Evolutionary conservation across 2,113 vertebrate species (phyloP), one percentile per base, ranked within the genome.

Genomic region (Riparia riparia): DNA sequence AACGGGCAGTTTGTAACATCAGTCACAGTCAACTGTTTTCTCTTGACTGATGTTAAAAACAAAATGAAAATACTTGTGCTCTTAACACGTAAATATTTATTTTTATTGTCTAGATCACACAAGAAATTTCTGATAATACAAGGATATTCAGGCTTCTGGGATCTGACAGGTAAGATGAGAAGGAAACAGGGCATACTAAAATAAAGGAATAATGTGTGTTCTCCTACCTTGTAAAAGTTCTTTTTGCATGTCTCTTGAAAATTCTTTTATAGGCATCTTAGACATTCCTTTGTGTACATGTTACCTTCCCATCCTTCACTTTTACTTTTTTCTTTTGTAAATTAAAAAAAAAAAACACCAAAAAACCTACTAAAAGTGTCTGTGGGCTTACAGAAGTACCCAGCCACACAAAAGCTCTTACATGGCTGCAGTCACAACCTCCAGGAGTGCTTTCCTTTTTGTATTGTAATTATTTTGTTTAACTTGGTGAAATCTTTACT

Each of bases 91-190:
- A 81, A 94, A 82, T 32, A 8, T 69, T 58, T 97, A 42, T 96
- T 89, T 95, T 86, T 91, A 56, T 96, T 86, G 37, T 86, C 95
- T 95, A 99, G 99, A 99, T 99, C 98, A 99, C 99, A 34, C 99
- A 99, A 96, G 99, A 99, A 98, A 99, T 99, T 98, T 99, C 99
- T 29, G 99, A 99, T 97, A 99, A 97, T 97, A 99, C 99, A 10
- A 99, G 99, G 93, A 99, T 99, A 98, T 99, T 99, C 98, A 99
- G 99, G 98, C 99, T 99, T 93, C 98, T 99, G 98, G 99, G 99
- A 97, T 99, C 99, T 92, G 99, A 99, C 98, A 99, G 99, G 99
- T 99, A 98, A 96, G 98, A 84, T 92, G 29, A 76, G 18, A 78
- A 79, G 26, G 39, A 64, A 89, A 28, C 45, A 14, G 34, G 68